These are phyloP conservation scores for Trachymyrmex cornetzi DNA, from an alignment of 1,140 invertebrate species.

Conservation along the genomic window DNA sequence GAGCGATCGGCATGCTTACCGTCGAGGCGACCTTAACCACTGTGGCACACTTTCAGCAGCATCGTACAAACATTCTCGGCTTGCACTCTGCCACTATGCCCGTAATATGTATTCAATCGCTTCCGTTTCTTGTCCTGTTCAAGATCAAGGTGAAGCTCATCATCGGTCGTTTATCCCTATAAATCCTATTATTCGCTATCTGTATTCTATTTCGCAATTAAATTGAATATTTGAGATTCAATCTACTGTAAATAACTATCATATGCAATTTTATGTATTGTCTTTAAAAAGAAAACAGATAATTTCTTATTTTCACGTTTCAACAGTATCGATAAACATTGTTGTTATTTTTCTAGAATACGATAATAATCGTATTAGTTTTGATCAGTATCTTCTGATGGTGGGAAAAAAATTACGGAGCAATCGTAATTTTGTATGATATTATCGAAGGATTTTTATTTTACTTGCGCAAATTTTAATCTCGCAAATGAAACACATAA, in stretches of 20 bases:
- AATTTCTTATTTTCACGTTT: background rate
- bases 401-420: background rate
- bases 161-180: background rate
- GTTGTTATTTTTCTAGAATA: background rate
- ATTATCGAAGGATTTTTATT: background rate
- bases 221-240: background rate
- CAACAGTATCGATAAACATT: background rate
- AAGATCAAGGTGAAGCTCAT: slow-evolving; percentile 18
- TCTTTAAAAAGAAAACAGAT: background rate
- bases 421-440: background rate
- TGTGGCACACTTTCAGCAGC: slow-evolving; percentile 71
- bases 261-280: background rate
- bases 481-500: background rate
- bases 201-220: background rate
- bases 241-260: background rate
- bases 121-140: background rate
- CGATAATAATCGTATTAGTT: background rate
- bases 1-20: slow-evolving; percentile 77
- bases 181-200: background rate
- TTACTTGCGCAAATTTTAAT: slow-evolving; percentile 3
- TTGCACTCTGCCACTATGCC: slow-evolving; percentile 11
- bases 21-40: slow-evolving; percentile 81
- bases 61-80: slow-evolving; percentile 16
- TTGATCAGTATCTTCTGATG: background rate
- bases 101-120: background rate